Evolutionary conservation across 2,113 vertebrate genomes (phyloP).

Genomic region (Rhinolophus sinicus): DNA sequence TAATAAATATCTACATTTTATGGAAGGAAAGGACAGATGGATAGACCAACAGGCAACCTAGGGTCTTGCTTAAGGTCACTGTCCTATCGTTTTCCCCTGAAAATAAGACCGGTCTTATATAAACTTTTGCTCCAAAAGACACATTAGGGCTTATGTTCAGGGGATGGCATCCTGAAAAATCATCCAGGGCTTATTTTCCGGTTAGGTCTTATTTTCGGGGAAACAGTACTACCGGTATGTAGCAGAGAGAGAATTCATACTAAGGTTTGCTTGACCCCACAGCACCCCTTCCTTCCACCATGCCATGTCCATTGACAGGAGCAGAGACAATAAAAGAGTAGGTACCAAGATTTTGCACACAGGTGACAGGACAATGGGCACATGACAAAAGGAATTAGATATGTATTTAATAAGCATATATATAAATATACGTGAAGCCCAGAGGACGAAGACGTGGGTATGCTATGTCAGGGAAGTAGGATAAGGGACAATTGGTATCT

Average conservation of each 20-base stretch:
- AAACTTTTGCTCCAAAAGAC: too few relatives aligned
- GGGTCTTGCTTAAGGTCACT: background rate
- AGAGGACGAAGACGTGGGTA: background rate
- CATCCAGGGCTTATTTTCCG: too few relatives aligned
- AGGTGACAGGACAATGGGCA: background rate
- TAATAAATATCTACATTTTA: background rate
- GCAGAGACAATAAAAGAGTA: fast-evolving
- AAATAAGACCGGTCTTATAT: too few relatives aligned
- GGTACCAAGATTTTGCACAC: background rate
- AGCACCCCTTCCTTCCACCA: background rate
- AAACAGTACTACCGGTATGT: too few relatives aligned
- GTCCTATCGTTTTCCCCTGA: too few relatives aligned
- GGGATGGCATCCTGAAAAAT: too few relatives aligned
- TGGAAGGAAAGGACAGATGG: background rate
- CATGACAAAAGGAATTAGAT: background rate
- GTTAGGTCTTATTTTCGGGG: too few relatives aligned
- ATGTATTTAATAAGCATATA: fast-evolving
- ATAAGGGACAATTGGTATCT: background rate
- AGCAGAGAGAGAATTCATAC: too few relatives aligned
- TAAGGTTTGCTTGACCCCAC: background rate
- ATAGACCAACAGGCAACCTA: background rate
- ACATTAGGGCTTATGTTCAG: too few relatives aligned
- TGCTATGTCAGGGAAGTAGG: background rate
- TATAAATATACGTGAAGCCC: background rate
- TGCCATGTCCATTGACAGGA: background rate